These are phyloP conservation scores for Neodiprion fabricii DNA, from an alignment of 1,140 invertebrate genomes.

Conservation along the genomic window DNA sequence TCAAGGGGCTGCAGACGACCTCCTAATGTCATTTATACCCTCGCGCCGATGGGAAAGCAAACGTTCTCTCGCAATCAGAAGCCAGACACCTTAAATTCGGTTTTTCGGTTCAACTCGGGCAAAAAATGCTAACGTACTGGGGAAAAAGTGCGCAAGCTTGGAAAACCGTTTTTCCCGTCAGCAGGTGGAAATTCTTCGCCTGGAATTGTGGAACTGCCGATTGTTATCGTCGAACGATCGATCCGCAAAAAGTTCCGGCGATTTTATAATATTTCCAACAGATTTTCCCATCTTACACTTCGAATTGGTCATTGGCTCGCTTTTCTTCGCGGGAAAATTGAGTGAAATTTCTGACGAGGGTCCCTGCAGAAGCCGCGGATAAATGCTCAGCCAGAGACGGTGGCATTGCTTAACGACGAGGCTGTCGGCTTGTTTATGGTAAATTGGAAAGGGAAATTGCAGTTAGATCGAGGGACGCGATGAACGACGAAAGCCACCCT, in stretches of 20 bases:
- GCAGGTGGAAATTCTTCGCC: too few species aligned
- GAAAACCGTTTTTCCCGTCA: too few species aligned
- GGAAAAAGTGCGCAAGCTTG: too few species aligned
- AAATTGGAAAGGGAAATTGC: slow-evolving; percentile 63
- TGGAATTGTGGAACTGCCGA: too few species aligned
- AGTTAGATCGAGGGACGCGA: slow-evolving; percentile 35
- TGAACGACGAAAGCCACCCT: not conserved
- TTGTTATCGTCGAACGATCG: not conserved
- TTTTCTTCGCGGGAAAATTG: not conserved
- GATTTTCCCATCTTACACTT: too few species aligned
- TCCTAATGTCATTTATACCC: not conserved
- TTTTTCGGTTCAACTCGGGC: too few species aligned
- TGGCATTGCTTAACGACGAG: slow-evolving; percentile 18
- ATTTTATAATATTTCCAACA: too few species aligned
- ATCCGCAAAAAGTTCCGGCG: not conserved
- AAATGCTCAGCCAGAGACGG: slow-evolving; percentile 19
- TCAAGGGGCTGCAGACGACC: not conserved
- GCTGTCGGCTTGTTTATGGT: slow-evolving; percentile 58
- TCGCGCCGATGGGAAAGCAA: not conserved
- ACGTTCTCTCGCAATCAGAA: not conserved
- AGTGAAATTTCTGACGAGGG: not conserved
- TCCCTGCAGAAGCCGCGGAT: too few species aligned
- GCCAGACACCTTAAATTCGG: not conserved
- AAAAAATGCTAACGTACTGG: too few species aligned
- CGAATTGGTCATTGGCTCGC: too few species aligned